phyloP scores from a whole-genome alignment of 2,797 vertebrate genomes.

The Periparus ater region DNA sequence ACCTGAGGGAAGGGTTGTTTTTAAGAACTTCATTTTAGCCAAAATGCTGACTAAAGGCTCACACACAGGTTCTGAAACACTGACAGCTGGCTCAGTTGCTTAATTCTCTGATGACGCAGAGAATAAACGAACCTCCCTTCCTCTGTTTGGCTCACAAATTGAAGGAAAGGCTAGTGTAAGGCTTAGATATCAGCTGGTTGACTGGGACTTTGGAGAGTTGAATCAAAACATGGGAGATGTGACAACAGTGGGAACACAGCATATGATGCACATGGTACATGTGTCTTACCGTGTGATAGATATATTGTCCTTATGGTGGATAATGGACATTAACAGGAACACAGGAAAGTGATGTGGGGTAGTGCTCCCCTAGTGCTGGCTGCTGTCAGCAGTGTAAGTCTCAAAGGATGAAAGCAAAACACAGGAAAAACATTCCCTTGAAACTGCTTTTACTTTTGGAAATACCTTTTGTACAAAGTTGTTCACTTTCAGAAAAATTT shows the following conservation, averaged over 20 bases:
- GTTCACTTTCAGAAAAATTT: neutral
- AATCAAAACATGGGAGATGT: neutral
- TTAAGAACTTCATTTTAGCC: neutral
- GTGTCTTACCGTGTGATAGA: neutral
- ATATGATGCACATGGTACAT: fast-evolving
- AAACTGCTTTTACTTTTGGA: neutral
- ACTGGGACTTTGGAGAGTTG: neutral
- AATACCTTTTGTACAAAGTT: neutral
- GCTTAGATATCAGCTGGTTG: neutral
- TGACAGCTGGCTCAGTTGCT: neutral
- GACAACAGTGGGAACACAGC: neutral
- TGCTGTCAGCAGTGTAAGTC: neutral
- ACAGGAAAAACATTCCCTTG: neutral
- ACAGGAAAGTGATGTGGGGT: neutral
- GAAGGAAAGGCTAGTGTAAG: neutral
- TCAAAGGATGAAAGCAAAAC: neutral
- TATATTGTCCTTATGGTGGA: neutral
- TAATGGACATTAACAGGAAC: neutral
- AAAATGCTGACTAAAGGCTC: neutral
- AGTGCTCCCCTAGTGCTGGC: neutral
- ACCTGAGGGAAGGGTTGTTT: neutral
- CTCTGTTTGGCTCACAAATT: neutral
- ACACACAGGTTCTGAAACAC: neutral
- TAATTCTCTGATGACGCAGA: neutral
- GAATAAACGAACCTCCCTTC: neutral